Conservation (phyloP, 2,113 vertebrate species). For the Passer montanus region DNA sequence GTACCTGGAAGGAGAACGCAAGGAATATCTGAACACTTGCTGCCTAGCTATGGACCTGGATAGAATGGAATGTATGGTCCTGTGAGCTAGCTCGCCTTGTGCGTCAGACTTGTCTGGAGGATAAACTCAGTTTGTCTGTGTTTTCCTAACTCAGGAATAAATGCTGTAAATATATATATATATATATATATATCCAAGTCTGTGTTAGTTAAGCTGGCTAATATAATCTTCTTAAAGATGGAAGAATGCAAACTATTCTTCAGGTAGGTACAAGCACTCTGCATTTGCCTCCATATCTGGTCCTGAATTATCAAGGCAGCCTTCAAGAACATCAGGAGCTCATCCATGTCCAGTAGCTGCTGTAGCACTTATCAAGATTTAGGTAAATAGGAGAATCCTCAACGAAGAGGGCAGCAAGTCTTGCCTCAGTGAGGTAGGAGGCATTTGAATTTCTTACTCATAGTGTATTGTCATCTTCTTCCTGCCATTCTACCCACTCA, state of each 20-base stretch:
- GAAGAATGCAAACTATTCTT: neutral
- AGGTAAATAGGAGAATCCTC: constrained; percentile 31
- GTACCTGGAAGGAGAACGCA: neutral
- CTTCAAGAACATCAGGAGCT: neutral
- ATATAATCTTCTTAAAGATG: neutral
- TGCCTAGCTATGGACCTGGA: neutral
- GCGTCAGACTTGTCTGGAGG: neutral
- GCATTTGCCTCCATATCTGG: neutral
- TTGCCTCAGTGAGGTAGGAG: constrained; percentile 53
- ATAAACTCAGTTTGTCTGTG: neutral
- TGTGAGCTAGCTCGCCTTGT: neutral
- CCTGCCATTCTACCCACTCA: constrained; percentile 47
- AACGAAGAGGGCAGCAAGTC: neutral
- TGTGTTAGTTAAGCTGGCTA: neutral
- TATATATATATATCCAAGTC: neutral
- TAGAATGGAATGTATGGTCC: neutral
- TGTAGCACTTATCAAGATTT: neutral
- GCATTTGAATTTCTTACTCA: constrained; percentile 64
- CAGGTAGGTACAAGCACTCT: neutral
- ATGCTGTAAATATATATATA: neutral
- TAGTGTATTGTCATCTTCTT: constrained; percentile 49
- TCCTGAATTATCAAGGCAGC: neutral
- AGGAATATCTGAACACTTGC: neutral
- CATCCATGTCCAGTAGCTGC: neutral
- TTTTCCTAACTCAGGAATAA: neutral